phyloP scores from a whole-genome alignment of 2,113 vertebrate species.

The Dendrocopos noguchii region DNA sequence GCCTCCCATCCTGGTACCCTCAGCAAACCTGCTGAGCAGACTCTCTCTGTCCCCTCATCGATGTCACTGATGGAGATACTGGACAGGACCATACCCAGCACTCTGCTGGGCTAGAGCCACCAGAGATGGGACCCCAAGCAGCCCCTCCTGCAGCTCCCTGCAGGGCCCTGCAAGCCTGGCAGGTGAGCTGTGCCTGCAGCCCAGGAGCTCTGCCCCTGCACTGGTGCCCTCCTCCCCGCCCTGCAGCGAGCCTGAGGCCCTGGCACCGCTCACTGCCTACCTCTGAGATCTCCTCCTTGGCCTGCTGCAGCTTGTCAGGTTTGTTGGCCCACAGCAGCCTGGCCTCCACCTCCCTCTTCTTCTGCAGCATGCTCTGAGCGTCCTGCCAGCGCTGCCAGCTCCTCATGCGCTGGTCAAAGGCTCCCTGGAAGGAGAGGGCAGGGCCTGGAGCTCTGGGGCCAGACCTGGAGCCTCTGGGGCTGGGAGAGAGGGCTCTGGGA shows the following conservation, averaged over 20 bases:
- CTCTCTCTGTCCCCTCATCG: too few species aligned
- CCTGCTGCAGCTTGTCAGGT: conserved; percentile 95
- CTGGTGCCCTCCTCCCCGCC: neutral
- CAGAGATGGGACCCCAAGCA: accelerated
- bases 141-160: neutral
- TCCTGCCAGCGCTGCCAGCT: conserved; percentile 99
- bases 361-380: conserved; percentile 89
- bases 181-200: neutral
- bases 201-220: neutral
- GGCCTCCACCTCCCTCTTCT: conserved; percentile 94
- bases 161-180: neutral
- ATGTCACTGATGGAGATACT: too few species aligned
- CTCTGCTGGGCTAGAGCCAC: too few species aligned
- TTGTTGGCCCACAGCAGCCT: conserved; percentile 97
- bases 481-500: too few species aligned
- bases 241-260: neutral
- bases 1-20: too few species aligned
- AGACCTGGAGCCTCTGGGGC: too few species aligned
- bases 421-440: conserved; percentile 77
- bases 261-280: conserved; percentile 50
- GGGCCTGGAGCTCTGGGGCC: neutral
- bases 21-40: too few species aligned
- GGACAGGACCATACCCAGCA: too few species aligned
- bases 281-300: conserved; percentile 95
- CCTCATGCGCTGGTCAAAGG: conserved; percentile 97